Base-by-base conservation (phyloP, 2,888 invertebrate species). In the Thecocarcelia acutangulata region DNA sequence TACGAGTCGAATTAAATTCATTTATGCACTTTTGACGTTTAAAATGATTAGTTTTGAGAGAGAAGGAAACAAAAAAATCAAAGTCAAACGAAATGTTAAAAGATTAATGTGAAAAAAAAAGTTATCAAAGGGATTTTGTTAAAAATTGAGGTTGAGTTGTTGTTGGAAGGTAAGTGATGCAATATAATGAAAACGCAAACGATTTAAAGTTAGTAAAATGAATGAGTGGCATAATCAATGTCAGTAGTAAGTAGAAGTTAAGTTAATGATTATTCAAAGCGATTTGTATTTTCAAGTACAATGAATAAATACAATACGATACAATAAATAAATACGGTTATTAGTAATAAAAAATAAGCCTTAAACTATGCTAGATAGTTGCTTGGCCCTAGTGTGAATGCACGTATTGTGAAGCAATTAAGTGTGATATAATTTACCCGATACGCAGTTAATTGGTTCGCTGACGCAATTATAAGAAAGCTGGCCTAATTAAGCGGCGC, bases 1-100 rank as follows among this genome's bases (percentile, higher is more conserved):
- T 28, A 40, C 24, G 40, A 56, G 63, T 13, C 21, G 44, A 37
- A 54, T 73, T 63, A 37, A 56, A 40, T 1, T 50, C 40, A 40
- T 42, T 24, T 17, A 28, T 24, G 19, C 63, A 42, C 24, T 70
- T 52, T 17, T 19, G 33, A 52, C 9, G 42, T 61, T 61, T 0
- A 73, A 33, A 63, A 33, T 46, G 8, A 54, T 54, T 64, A 54
- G 44, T 21, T 61, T 28, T 6, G 12, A 28, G 19, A 33, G 33
- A 33, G 9, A 1, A 33, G 8, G 24, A 33, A 33, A 28, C 24
- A 54, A 17, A 13, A 52, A 42, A 21, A 15, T 12, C 3, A 19
- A 6, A 0, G 1, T 13, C 5, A 19, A 19, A 56, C 11, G 3
- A 12, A 33, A 56, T 48, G 54, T 37, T 50, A 17, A 19, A 21